These are phyloP conservation scores for Phoebastria nigripes DNA, from an alignment of 2,797 vertebrate species.

Conservation along the genomic window DNA sequence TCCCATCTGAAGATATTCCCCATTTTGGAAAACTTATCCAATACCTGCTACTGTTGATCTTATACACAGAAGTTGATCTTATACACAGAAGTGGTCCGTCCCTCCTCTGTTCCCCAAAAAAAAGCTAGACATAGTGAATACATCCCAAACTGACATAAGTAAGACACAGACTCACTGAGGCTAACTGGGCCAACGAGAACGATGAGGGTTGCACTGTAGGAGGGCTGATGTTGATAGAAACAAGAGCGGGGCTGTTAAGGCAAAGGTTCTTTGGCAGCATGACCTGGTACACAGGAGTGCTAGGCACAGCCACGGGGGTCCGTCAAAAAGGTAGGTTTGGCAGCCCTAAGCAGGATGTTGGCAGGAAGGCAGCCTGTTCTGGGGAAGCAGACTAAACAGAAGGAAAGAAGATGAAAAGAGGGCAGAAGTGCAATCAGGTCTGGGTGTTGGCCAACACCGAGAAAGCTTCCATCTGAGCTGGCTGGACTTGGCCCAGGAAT, in stretches of 20 bases:
- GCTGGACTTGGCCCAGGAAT: neutral
- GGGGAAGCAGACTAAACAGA: neutral
- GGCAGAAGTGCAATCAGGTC: neutral
- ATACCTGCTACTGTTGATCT: neutral
- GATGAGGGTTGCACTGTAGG: neutral
- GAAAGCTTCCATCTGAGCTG: neutral
- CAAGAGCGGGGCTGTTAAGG: neutral
- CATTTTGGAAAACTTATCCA: neutral
- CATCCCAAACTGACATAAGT: neutral
- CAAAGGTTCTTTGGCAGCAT: neutral
- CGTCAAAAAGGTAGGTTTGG: neutral
- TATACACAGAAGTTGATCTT: neutral
- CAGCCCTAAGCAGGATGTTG: neutral
- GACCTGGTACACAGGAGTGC: neutral
- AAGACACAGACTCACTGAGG: neutral
- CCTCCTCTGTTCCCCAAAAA: neutral
- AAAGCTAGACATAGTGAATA: neutral
- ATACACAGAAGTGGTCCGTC: neutral
- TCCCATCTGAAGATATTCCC: neutral
- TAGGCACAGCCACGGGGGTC: neutral
- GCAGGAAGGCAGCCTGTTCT: neutral
- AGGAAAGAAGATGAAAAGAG: neutral
- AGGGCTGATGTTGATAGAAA: neutral
- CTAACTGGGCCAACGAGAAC: neutral
- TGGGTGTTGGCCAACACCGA: neutral